Conservation (phyloP, 2,888 invertebrate species). For the Melanotus villosus region DNA sequence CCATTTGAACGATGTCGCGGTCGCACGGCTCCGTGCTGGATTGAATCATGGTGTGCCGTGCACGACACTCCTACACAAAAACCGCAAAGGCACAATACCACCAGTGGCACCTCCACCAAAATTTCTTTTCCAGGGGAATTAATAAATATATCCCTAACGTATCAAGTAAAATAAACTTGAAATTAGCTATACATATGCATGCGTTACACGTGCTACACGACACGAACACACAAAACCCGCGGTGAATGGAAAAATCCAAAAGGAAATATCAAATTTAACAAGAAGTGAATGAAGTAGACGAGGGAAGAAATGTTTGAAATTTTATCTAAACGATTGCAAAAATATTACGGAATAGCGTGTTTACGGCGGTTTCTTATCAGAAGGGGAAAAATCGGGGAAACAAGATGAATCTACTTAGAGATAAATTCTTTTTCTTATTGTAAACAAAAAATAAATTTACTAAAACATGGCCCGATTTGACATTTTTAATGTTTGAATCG, state of each 20-base stretch:
- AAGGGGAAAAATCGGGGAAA: too few species aligned
- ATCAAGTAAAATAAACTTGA: neutral
- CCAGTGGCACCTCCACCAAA: slow-evolving; percentile 23
- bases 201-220: neutral
- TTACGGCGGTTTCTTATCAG: too few species aligned
- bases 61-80: slow-evolving; percentile 40
- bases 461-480: too few species aligned
- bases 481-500: too few species aligned
- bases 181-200: slow-evolving; percentile 21
- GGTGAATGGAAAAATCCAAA: neutral
- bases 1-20: slow-evolving; percentile 46
- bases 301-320: too few species aligned
- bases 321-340: too few species aligned
- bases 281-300: neutral
- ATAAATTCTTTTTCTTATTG: too few species aligned
- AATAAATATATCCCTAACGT: neutral
- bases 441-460: too few species aligned
- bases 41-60: slow-evolving; percentile 47
- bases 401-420: too few species aligned
- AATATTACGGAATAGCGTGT: too few species aligned
- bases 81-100: slow-evolving; percentile 13
- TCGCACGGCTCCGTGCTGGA: slow-evolving; percentile 42
- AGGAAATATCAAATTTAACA: neutral
- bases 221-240: neutral
- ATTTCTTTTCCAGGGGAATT: slow-evolving; percentile 25